Conservation (phyloP, 2,797 vertebrate genomes). For the Eospalax fontanierii region DNA sequence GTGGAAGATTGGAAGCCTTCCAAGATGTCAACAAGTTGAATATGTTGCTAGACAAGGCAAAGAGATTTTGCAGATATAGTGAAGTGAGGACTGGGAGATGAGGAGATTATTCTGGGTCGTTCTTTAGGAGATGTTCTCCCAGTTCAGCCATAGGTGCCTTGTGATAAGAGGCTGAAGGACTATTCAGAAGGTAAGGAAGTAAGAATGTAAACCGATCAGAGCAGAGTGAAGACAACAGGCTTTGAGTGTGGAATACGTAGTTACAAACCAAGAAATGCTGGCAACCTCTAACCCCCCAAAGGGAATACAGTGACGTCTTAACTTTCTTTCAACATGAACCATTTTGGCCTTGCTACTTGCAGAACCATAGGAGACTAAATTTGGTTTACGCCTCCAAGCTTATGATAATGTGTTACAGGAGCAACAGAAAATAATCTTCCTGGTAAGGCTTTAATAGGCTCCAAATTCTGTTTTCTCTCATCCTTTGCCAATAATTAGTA, state of each 20-base stretch:
- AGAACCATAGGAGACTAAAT: neutral
- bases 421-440: neutral
- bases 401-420: neutral
- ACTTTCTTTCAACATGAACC: neutral
- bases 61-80: neutral
- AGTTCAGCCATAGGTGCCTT: neutral
- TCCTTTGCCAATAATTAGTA: neutral
- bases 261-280: neutral
- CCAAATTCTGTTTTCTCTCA: conserved; percentile 6
- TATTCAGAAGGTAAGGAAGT: neutral
- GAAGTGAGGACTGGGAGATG: neutral
- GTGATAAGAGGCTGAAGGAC: neutral
- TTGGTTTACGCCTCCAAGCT: neutral
- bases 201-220: neutral
- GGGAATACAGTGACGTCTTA: neutral
- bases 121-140: neutral
- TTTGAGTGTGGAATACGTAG: neutral
- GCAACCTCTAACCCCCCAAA: neutral
- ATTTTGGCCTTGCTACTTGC: neutral
- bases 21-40: neutral
- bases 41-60: neutral
- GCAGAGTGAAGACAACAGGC: neutral
- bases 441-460: neutral
- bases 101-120: neutral
- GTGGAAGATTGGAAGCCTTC: neutral